These are phyloP conservation scores for Oenanthe oenanthe DNA, from an alignment of 2,113 vertebrate species.

Conservation along the genomic window DNA sequence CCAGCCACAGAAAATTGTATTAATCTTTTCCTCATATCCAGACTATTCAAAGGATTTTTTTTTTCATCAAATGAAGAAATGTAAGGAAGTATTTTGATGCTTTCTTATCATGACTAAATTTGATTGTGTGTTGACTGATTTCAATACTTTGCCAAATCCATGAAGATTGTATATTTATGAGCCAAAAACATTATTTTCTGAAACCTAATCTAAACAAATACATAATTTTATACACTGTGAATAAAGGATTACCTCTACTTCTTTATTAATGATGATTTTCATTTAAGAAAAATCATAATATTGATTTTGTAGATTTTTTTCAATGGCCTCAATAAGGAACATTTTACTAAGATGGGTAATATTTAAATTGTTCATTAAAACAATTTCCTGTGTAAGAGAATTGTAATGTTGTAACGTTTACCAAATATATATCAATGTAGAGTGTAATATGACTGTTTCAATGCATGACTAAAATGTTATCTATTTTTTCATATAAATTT, in stretches of 20 bases:
- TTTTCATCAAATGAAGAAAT: not conserved
- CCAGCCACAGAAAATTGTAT: not conserved
- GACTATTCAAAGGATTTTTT: not conserved
- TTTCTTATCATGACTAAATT: not conserved
- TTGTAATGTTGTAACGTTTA: not conserved
- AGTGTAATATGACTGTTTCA: not conserved
- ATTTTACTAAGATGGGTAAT: not conserved
- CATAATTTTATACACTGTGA: not conserved
- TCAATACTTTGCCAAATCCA: not conserved
- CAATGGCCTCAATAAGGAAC: not conserved
- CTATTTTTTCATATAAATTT: not conserved
- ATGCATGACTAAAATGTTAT: not conserved
- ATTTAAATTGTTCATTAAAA: not conserved
- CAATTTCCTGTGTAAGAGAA: not conserved
- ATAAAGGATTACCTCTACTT: not conserved
- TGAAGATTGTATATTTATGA: not conserved
- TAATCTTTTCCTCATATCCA: not conserved
- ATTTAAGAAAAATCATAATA: not conserved
- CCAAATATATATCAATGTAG: not conserved
- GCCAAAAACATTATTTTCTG: not conserved
- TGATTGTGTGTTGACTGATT: not conserved
- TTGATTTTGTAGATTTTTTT: not conserved
- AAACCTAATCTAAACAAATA: not conserved
- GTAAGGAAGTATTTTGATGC: not conserved
- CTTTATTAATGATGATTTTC: not conserved